Conservation (phyloP, 2,888 invertebrate genomes). For the Sesia apiformis region DNA sequence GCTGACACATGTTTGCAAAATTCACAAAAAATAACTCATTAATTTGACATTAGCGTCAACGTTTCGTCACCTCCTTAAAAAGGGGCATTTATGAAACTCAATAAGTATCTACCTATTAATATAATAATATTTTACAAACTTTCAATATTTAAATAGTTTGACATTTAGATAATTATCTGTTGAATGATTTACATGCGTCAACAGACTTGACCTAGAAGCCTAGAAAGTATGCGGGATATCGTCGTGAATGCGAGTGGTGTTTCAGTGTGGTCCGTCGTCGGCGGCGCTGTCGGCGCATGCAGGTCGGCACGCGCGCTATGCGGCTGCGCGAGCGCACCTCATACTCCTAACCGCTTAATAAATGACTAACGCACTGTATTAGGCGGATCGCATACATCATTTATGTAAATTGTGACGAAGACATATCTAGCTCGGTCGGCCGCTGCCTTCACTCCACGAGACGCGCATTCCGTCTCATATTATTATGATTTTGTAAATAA, state of each 20-base stretch:
- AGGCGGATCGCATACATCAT: constrained; percentile 72
- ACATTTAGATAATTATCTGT: constrained; percentile 36
- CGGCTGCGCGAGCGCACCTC: constrained; percentile 39
- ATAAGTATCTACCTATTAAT: too few relatives aligned
- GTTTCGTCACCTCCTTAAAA: background rate
- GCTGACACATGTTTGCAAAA: background rate
- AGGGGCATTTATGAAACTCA: too few relatives aligned
- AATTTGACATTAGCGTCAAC: background rate
- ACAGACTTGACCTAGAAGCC: constrained; percentile 47
- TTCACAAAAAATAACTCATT: background rate
- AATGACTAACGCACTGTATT: constrained; percentile 65
- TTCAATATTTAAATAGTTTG: background rate
- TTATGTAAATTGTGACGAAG: constrained; percentile 75
- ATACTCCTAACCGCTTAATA: constrained; percentile 55
- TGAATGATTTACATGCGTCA: constrained; percentile 52
- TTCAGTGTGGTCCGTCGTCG: constrained; percentile 58
- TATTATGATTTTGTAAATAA: constrained; percentile 35
- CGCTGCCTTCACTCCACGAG: constrained; percentile 61
- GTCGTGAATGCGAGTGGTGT: constrained; percentile 19
- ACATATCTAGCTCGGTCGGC: constrained; percentile 62
- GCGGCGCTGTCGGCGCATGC: constrained; percentile 51
- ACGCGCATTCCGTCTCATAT: constrained; percentile 56
- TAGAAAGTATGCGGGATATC: constrained; percentile 19
- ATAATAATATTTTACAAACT: background rate
- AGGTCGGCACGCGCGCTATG: constrained; percentile 64